phyloP scores from a whole-genome alignment of 2,797 vertebrate genomes.

The Galaxias olidus region DNA sequence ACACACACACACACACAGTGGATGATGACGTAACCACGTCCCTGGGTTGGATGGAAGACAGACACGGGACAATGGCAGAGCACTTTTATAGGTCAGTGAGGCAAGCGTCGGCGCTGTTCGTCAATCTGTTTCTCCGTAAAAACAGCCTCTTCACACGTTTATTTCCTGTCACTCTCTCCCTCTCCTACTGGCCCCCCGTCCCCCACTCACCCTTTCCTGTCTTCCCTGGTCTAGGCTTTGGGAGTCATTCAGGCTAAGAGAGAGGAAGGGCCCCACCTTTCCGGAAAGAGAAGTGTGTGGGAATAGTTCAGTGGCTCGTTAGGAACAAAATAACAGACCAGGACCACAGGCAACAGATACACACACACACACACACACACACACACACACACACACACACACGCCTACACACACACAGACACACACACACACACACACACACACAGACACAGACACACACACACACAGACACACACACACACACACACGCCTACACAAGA shows the following conservation, averaged over 20 bases:
- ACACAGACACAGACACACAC: too few species aligned
- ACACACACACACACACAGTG: slow-evolving; percentile 45
- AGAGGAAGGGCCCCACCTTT: neutral
- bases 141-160: slow-evolving; percentile 26
- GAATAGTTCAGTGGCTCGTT: slow-evolving; percentile 57
- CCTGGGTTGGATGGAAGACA: slow-evolving; percentile 39
- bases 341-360: slow-evolving; percentile 21
- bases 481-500: too few species aligned
- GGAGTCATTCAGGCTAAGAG: too few species aligned
- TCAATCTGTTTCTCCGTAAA: neutral
- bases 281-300: slow-evolving; percentile 36
- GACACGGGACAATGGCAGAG: slow-evolving; percentile 22
- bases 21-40: slow-evolving; percentile 42
- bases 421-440: slow-evolving; percentile 17
- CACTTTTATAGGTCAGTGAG: slow-evolving; percentile 33
- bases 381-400: slow-evolving; percentile 20
- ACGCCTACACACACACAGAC: too few species aligned
- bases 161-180: too few species aligned
- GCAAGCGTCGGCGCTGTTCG: neutral
- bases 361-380: slow-evolving; percentile 20
- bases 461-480: too few species aligned
- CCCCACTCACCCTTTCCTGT: too few species aligned
- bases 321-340: slow-evolving; percentile 38
- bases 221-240: too few species aligned
- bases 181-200: too few species aligned